Percentiles rank a stretch among this genome's conserved stretches.
Conservation (phyloP, 2,113 vertebrate species). For the Chunga burmeisteri region DNA sequence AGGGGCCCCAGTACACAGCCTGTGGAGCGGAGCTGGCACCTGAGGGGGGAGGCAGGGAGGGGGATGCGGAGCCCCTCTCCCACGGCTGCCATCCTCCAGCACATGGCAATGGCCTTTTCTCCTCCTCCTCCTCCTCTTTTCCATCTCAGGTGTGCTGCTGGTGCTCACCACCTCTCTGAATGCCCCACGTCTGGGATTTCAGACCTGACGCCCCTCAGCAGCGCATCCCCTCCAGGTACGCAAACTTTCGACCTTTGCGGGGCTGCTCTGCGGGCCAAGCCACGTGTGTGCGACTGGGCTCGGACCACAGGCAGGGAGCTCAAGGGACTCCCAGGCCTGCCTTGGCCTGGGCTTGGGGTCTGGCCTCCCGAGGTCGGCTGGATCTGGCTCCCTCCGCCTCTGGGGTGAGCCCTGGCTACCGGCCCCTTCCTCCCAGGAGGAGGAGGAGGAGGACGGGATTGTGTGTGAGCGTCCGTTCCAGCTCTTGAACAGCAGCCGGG, state of each 20-base stretch:
- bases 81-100: accelerated
- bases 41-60: not conserved
- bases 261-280: not conserved
- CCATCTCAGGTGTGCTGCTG: not conserved
- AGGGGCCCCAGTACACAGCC: not conserved
- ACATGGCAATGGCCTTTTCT: accelerated
- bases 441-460: not conserved
- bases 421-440: slow-evolving; percentile 4
- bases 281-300: not conserved
- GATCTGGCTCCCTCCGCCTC: not conserved
- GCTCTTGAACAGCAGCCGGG: slow-evolving; percentile 33
- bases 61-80: not conserved
- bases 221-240: not conserved
- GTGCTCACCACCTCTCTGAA: accelerated
- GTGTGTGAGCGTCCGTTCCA: slow-evolving; percentile 10
- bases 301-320: accelerated
- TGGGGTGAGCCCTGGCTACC: not conserved
- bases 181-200: accelerated
- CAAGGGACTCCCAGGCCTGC: not conserved
- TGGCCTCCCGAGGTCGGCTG: not conserved
- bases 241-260: not conserved
- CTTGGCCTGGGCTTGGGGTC: not conserved
- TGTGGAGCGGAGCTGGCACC: not conserved
- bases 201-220: accelerated
- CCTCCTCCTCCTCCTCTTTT: not conserved